Conservation (phyloP, 2,888 invertebrate species). For the Furcula furcula region DNA sequence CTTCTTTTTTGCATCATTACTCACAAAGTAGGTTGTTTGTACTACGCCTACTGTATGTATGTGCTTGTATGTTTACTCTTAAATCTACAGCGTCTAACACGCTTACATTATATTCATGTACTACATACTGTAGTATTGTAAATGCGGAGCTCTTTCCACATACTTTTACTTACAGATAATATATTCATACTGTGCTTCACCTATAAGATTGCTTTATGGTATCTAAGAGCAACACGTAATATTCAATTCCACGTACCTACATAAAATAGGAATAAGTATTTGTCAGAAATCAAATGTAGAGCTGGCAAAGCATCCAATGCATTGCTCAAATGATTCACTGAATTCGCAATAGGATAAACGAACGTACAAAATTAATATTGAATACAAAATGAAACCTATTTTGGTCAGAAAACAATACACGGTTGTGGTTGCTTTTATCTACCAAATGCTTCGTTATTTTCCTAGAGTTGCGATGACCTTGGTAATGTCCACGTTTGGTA, state of each 20-base stretch:
- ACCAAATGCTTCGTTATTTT: constrained; percentile 27
- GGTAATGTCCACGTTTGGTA: constrained; percentile 36
- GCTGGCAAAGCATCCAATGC: constrained; percentile 2
- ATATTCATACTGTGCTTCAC: too few species aligned
- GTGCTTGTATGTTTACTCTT: too few species aligned
- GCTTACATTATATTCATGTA: too few species aligned
- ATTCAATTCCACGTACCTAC: too few species aligned
- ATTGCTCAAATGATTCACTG: constrained; percentile 15
- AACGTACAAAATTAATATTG: constrained; percentile 16
- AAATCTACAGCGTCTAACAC: too few species aligned
- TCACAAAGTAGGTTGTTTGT: constrained; percentile 20
- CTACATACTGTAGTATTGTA: too few species aligned
- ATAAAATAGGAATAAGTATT: too few species aligned
- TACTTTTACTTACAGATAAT: too few species aligned
- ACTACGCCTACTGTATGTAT: constrained; percentile 10
- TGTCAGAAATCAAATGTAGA: background rate
- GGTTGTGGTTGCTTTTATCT: constrained; percentile 32
- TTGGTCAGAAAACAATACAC: constrained; percentile 25
- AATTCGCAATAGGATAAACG: constrained; percentile 14
- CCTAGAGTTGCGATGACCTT: constrained; percentile 40
- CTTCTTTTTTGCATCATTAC: constrained; percentile 36
- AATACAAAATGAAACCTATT: constrained; percentile 18
- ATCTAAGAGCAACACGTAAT: too few species aligned
- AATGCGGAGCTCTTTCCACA: too few species aligned
- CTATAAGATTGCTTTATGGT: too few species aligned